These are phyloP conservation scores for Heteromormyrus szaboi DNA, from an alignment of 2,797 vertebrate species.

Conservation along the genomic window DNA sequence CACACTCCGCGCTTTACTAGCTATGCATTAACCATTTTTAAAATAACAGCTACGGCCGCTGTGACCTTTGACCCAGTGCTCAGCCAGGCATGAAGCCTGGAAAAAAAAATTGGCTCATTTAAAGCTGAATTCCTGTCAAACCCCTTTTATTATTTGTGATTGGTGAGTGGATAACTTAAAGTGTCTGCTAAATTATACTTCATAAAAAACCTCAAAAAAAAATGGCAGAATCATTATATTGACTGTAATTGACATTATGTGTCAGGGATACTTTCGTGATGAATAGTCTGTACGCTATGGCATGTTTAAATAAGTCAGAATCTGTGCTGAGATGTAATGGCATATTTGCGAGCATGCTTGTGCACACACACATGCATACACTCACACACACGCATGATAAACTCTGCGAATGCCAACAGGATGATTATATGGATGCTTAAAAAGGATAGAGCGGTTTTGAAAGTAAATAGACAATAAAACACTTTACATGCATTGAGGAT, in stretches of 20 bases:
- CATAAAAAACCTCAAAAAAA: background rate
- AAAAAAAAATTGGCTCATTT: background rate
- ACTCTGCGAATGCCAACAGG: background rate
- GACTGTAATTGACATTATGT: background rate
- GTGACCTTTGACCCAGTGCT: background rate
- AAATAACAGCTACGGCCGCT: background rate
- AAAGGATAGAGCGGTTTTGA: background rate
- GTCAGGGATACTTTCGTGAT: background rate
- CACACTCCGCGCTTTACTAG: background rate
- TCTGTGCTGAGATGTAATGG: background rate
- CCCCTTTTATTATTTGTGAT: constrained; percentile 2
- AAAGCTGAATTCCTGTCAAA: background rate
- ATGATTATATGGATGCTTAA: background rate
- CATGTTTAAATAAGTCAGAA: background rate
- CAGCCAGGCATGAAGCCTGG: background rate
- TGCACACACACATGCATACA: background rate
- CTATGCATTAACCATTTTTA: background rate
- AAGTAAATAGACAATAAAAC: background rate
- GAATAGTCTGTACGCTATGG: background rate
- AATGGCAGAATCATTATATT: background rate
- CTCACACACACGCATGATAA: background rate
- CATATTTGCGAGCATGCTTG: background rate
- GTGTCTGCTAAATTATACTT: background rate
- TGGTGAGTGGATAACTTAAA: background rate
- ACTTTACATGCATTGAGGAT: background rate